phyloP scores from a whole-genome alignment of 2,113 vertebrate genomes.

The Paralichthys olivaceus region DNA sequence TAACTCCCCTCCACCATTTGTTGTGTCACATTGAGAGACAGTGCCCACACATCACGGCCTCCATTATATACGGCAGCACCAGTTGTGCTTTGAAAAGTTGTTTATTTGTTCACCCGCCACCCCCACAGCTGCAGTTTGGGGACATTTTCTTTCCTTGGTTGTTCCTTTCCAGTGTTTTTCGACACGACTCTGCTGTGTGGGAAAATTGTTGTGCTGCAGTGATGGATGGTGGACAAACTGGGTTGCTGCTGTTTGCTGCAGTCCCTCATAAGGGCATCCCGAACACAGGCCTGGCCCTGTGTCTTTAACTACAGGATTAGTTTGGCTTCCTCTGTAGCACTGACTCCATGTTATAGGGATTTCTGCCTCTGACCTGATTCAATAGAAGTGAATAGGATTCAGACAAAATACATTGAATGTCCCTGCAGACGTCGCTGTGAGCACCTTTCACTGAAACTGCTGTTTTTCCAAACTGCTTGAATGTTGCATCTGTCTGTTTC shows the following conservation, averaged over 20 bases:
- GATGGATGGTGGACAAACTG: constrained; percentile 66
- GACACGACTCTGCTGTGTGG: constrained; percentile 51
- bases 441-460: too few relatives aligned
- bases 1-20: constrained; percentile 43
- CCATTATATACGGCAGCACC: constrained; percentile 15
- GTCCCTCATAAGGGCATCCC: constrained; percentile 21
- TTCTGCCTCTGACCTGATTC: not conserved
- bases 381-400: not conserved
- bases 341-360: not conserved
- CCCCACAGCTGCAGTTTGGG: constrained; percentile 56
- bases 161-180: constrained; percentile 63
- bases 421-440: not conserved
- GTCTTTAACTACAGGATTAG: not conserved
- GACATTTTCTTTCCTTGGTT: constrained; percentile 67
- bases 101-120: constrained; percentile 51
- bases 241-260: constrained; percentile 51
- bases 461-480: too few relatives aligned
- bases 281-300: not conserved
- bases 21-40: constrained; percentile 48
- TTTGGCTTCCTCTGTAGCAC: not conserved
- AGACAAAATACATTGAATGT: not conserved
- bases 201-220: constrained; percentile 60
- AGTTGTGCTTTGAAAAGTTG: constrained; percentile 63
- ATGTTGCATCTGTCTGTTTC: too few relatives aligned
- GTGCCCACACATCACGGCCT: constrained; percentile 25